Evolutionary conservation across 2,888 invertebrate genomes (phyloP).

Genomic region (Caradrina clavipalpis): DNA sequence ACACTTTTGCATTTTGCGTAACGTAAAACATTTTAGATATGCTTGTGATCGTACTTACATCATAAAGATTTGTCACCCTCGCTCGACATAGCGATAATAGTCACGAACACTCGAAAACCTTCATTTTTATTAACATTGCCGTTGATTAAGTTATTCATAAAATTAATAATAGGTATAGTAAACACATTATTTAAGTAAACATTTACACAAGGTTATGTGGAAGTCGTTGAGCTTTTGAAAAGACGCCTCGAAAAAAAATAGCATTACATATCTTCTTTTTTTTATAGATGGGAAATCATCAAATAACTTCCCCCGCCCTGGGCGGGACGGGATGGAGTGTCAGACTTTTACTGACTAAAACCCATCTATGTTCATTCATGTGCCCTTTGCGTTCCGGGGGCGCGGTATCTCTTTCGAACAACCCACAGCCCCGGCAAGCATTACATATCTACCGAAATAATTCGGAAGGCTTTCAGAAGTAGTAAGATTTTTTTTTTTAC

Average conservation of each 20-base stretch:
- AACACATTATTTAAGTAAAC: constrained; percentile 29
- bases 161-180: constrained; percentile 14
- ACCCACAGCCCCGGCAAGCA: too few relatives aligned
- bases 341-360: too few relatives aligned
- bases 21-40: too few relatives aligned
- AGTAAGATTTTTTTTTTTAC: not conserved
- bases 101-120: constrained; percentile 18
- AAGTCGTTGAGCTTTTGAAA: constrained; percentile 27
- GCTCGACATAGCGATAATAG: constrained; percentile 5
- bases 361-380: too few relatives aligned
- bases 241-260: not conserved
- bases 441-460: not conserved
- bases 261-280: too few relatives aligned
- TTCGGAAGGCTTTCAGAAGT: not conserved
- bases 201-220: constrained; percentile 16
- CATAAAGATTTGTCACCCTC: constrained; percentile 32
- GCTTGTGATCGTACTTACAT: constrained; percentile 2
- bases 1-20: too few relatives aligned
- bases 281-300: too few relatives aligned
- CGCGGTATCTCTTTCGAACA: too few relatives aligned
- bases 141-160: constrained; percentile 39
- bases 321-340: too few relatives aligned
- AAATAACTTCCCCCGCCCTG: too few relatives aligned
- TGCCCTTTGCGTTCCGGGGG: too few relatives aligned
- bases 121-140: constrained; percentile 12